Percentiles rank a stretch among this genome's conserved stretches.
Conservation (phyloP, 2,113 vertebrate species). For the Donacobius atricapilla region DNA sequence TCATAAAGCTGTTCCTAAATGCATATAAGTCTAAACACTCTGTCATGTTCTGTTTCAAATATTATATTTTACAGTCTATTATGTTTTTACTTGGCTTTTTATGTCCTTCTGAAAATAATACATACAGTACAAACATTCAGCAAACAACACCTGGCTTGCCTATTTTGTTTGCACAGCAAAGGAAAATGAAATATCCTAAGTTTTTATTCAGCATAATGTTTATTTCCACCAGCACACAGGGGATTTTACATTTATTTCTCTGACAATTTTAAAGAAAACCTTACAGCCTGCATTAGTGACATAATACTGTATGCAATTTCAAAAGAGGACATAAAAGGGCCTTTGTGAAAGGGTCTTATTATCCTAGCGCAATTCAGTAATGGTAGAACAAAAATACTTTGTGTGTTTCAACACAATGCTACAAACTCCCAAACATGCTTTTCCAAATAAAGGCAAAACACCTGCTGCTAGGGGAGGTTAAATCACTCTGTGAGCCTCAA, state of each 20-base stretch:
- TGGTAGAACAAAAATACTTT: neutral
- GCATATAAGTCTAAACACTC: neutral
- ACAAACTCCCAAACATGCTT: neutral
- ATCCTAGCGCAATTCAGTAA: neutral
- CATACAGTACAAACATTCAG: neutral
- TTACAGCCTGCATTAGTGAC: neutral
- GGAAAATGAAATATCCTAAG: neutral
- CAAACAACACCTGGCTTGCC: neutral
- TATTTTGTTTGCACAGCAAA: neutral
- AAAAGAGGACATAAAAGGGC: neutral
- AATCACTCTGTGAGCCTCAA: neutral
- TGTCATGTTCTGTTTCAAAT: neutral
- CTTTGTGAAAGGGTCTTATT: neutral
- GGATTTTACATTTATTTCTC: neutral
- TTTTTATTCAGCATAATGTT: neutral
- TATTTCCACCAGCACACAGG: neutral
- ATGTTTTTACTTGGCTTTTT: neutral
- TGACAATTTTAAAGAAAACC: neutral
- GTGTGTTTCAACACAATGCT: neutral
- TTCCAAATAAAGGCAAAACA: neutral
- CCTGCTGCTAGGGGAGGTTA: neutral
- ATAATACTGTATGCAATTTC: neutral
- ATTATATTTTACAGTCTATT: neutral
- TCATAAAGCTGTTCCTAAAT: neutral
- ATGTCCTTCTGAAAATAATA: neutral